Evolutionary conservation across 2,797 vertebrate genomes (phyloP).

Genomic region (Sorex maritimensis): DNA sequence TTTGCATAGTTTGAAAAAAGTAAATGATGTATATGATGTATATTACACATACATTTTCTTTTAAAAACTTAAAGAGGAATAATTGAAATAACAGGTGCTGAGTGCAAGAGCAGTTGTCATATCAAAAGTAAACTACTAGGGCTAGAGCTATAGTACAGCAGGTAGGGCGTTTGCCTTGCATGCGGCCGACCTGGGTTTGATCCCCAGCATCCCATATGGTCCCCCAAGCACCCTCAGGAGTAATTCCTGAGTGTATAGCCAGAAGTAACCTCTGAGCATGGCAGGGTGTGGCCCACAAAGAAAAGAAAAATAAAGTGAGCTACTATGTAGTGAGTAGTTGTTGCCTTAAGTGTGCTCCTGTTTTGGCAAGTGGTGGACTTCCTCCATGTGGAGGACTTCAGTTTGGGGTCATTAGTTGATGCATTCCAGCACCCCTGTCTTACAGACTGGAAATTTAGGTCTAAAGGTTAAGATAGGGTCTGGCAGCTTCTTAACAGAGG

Average conservation of each 20-base stretch:
- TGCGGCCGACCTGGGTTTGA: too few relatives aligned
- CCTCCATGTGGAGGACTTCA: not conserved
- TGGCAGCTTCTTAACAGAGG: not conserved
- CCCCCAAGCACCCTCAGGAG: too few relatives aligned
- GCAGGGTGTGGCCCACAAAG: too few relatives aligned
- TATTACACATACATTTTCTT: conserved; percentile 8
- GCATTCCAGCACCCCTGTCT: not conserved
- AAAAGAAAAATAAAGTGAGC: not conserved
- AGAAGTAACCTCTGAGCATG: too few relatives aligned
- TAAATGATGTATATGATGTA: not conserved
- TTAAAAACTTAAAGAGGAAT: not conserved
- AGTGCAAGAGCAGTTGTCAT: not conserved
- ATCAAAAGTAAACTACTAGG: not conserved
- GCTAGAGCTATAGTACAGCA: too few relatives aligned
- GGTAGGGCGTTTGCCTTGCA: too few relatives aligned
- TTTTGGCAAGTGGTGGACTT: conserved; percentile 8
- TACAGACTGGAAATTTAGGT: not conserved
- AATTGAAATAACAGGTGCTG: not conserved
- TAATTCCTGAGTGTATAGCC: too few relatives aligned
- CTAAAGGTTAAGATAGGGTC: not conserved
- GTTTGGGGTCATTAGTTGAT: not conserved
- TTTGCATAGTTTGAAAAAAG: conserved; percentile 3
- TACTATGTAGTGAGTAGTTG: not conserved
- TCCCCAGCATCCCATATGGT: too few relatives aligned
- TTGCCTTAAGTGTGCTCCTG: not conserved